phyloP scores from a whole-genome alignment of 2,888 invertebrate genomes.

The Tetropium fuscum region DNA sequence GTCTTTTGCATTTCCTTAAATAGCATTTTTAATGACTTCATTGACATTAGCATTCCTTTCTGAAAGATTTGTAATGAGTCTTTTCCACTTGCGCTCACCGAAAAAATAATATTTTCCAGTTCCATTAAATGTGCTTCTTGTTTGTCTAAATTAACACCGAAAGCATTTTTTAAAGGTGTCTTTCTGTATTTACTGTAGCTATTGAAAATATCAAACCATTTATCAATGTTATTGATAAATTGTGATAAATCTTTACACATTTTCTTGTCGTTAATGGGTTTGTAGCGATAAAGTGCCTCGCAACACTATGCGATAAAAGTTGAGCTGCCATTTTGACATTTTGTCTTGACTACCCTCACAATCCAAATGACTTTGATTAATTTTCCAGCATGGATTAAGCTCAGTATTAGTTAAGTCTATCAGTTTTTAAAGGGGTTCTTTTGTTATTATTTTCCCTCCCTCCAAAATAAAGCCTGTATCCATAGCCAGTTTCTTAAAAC shows the following conservation, averaged over 20 bases:
- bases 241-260: too few species aligned
- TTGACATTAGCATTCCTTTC: constrained; percentile 19
- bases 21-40: neutral
- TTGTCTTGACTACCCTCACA: constrained; percentile 38
- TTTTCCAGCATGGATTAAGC: neutral
- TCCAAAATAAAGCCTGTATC: too few species aligned
- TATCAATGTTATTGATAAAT: constrained; percentile 24
- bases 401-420: too few species aligned
- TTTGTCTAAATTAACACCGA: constrained; percentile 5
- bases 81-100: constrained; percentile 24
- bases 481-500: too few species aligned
- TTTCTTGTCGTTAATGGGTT: constrained; percentile 7
- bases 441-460: too few species aligned
- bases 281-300: constrained; percentile 11
- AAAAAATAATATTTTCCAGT: neutral
- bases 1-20: neutral
- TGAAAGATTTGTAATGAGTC: constrained; percentile 24
- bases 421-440: too few species aligned
- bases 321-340: constrained; percentile 45
- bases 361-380: constrained; percentile 12
- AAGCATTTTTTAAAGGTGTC: constrained; percentile 20
- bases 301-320: constrained; percentile 46
- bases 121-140: constrained; percentile 19
- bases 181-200: constrained; percentile 3
- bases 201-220: constrained; percentile 32